Percentiles rank a stretch among this genome's conserved stretches.
Evolutionary conservation across 2,113 vertebrate species (phyloP).

Genomic region (Bubo bubo): DNA sequence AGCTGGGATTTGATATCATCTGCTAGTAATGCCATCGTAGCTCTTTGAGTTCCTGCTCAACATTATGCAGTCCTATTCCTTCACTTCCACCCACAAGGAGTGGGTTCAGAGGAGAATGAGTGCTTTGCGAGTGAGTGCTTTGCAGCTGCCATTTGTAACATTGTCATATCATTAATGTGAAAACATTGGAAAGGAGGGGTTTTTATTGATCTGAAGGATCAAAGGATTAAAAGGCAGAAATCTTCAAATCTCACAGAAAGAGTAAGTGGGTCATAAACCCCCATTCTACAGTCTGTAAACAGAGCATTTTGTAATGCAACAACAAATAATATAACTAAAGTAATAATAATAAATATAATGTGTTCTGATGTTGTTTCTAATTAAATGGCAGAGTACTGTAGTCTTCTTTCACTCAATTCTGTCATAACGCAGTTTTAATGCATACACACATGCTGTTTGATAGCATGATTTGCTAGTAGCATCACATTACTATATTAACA

Average conservation of each 20-base stretch:
- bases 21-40: background rate
- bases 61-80: background rate
- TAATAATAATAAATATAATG: background rate
- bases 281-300: background rate
- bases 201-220: background rate
- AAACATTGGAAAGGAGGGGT: background rate
- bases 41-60: background rate
- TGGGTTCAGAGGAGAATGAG: background rate
- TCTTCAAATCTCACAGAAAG: background rate
- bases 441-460: background rate
- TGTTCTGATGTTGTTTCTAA: background rate
- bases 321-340: background rate
- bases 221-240: slow-evolving; percentile 23
- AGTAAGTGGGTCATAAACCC: background rate
- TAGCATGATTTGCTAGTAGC: background rate
- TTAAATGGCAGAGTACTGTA: background rate
- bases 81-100: background rate
- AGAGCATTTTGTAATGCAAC: background rate
- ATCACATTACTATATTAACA: background rate
- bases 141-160: background rate
- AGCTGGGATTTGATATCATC: background rate
- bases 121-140: background rate
- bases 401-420: background rate
- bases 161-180: background rate
- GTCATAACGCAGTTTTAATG: background rate